phyloP scores from a whole-genome alignment of 2,797 vertebrate species.

The Myioborus miniatus region DNA sequence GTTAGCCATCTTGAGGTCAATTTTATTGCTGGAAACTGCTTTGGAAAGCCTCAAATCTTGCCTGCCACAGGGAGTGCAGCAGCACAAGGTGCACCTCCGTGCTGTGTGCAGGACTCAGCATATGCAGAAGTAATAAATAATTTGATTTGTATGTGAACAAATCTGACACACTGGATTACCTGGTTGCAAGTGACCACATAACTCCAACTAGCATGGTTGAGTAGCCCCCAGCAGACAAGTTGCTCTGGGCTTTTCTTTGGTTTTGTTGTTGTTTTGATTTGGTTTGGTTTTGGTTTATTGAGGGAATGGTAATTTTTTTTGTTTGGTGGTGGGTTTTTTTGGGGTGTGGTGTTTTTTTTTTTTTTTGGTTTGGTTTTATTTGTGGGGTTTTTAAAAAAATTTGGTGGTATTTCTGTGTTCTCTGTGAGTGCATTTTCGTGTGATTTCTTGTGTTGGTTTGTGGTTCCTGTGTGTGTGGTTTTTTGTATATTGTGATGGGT shows the following conservation, averaged over 20 bases:
- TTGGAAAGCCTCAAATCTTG: neutral
- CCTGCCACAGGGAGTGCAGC: neutral
- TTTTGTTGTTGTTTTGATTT: neutral
- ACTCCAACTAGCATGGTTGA: neutral
- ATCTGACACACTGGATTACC: neutral
- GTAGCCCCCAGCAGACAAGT: neutral
- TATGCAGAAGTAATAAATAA: neutral
- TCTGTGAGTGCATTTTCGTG: rapidly evolving
- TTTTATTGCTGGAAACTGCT: neutral
- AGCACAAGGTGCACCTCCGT: rapidly evolving
- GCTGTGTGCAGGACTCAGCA: neutral
- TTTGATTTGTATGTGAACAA: neutral
- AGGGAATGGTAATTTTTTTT: rapidly evolving
- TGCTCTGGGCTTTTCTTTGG: neutral
- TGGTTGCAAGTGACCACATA: neutral
- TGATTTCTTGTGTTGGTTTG: neutral
- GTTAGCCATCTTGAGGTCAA: neutral
- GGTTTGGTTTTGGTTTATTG: neutral
- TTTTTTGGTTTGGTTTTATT: too few species aligned
- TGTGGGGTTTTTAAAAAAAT: rapidly evolving
- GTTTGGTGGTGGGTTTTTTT: too few species aligned
- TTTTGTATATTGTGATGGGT: neutral
- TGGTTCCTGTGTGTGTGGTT: neutral
- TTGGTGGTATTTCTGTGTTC: rapidly evolving
- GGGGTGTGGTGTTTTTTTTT: too few species aligned